A percentile compares a stretch with the other conserved stretches of the same genome.
Evolutionary conservation across 2,888 invertebrate species (phyloP).

Genomic region (Diachrysia chrysitis): DNA sequence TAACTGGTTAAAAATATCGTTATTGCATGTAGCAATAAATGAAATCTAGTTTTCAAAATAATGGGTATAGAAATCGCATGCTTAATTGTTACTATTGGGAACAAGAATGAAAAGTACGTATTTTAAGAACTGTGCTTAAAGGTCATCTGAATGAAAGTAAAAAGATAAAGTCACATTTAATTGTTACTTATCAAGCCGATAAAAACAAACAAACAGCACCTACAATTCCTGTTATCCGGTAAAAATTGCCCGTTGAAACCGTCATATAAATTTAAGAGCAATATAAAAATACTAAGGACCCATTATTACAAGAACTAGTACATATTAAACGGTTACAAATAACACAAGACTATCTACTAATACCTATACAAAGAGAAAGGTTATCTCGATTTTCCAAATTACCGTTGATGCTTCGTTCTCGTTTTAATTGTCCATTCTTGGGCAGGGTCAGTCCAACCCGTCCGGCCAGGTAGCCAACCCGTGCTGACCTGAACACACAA

Average conservation of each 20-base stretch:
- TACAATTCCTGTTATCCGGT: conserved; percentile 11
- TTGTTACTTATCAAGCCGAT: conserved; percentile 17
- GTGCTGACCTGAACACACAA: conserved; percentile 78
- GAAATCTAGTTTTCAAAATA: not conserved
- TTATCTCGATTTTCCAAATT: conserved; percentile 85
- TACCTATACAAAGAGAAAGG: conserved; percentile 70
- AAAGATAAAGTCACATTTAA: conserved; percentile 17
- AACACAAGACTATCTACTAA: conserved; percentile 70
- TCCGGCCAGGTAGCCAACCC: conserved; percentile 84
- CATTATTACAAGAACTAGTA: conserved; percentile 46
- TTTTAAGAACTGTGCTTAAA: not conserved
- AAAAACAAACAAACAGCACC: conserved; percentile 18
- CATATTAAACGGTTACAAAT: conserved; percentile 71
- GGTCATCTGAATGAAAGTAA: not conserved
- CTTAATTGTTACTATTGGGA: not conserved
- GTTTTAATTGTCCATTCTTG: conserved; percentile 86
- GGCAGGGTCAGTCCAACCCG: conserved; percentile 77
- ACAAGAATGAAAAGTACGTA: not conserved
- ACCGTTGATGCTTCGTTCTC: conserved; percentile 82
- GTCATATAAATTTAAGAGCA: conserved; percentile 25
- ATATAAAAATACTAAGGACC: conserved; percentile 41
- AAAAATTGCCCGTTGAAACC: conserved; percentile 14
- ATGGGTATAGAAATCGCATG: not conserved
- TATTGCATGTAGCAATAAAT: not conserved
- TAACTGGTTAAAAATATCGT: conserved; percentile 37